Conservation (phyloP, 2,888 invertebrate genomes). For the Linnaemya vulpina region DNA sequence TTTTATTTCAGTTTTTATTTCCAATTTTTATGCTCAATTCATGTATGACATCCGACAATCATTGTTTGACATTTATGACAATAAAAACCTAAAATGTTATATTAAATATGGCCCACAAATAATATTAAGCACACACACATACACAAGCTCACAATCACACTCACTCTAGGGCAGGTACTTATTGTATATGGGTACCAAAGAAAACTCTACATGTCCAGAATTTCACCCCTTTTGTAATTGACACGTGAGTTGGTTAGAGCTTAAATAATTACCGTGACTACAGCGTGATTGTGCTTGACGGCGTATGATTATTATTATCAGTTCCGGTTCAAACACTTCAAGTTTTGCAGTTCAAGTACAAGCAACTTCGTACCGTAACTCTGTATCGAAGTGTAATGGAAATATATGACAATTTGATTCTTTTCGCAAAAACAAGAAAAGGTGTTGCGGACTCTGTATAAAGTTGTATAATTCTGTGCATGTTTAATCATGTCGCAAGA, state of each 20-base stretch:
- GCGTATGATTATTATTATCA: neutral
- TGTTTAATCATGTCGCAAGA: no score
- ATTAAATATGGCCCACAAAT: slow-evolving; percentile 55
- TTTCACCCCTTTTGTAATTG: neutral
- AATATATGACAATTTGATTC: no score
- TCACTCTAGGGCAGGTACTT: neutral
- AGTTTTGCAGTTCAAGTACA: no score
- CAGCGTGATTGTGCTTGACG: neutral
- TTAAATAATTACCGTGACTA: neutral
- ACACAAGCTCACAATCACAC: slow-evolving; percentile 8
- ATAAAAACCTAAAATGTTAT: slow-evolving; percentile 54
- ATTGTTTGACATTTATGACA: slow-evolving; percentile 67
- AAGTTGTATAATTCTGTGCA: no score
- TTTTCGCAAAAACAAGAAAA: no score
- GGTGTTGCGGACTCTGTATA: no score
- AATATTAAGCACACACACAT: neutral
- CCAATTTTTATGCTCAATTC: slow-evolving; percentile 51
- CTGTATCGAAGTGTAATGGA: no score
- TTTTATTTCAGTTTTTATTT: slow-evolving; percentile 45
- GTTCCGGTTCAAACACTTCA: neutral
- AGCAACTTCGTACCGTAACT: no score
- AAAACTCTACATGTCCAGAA: slow-evolving; percentile 39
- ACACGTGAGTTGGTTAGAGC: neutral
- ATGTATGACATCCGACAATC: slow-evolving; percentile 58
- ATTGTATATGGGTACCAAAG: slow-evolving; percentile 4